Evolutionary conservation across 2,797 vertebrate genomes (phyloP).

Genomic region (Sebastes diploproa): DNA sequence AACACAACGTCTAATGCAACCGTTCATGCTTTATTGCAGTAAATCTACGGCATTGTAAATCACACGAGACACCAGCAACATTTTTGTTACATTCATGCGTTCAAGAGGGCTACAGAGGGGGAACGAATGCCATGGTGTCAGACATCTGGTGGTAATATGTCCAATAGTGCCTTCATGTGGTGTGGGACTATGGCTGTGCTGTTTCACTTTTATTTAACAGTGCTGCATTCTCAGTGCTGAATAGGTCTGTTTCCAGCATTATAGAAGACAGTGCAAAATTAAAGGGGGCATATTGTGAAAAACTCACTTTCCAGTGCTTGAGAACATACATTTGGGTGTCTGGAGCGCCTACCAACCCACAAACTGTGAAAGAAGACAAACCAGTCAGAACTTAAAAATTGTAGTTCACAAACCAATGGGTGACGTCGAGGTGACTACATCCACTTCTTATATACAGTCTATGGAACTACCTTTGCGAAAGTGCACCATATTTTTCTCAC

Average conservation of each 20-base stretch:
- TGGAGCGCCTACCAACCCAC: neutral
- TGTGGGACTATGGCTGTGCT: conserved; percentile 43
- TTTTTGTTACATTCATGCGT: conserved; percentile 61
- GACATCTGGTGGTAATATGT: conserved; percentile 75
- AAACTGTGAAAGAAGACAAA: neutral
- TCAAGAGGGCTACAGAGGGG: conserved; percentile 20
- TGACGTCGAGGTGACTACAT: too few relatives aligned
- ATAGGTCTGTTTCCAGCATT: conserved; percentile 10
- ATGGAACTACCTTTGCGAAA: too few relatives aligned
- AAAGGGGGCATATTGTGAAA: neutral
- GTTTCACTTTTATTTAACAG: conserved; percentile 40
- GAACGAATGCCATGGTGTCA: conserved; percentile 44
- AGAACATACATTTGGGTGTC: too few relatives aligned
- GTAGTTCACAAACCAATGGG: too few relatives aligned
- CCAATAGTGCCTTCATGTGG: conserved; percentile 70
- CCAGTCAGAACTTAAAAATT: neutral
- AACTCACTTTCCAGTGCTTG: too few relatives aligned
- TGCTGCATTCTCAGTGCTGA: conserved; percentile 6
- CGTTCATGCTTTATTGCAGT: conserved; percentile 37
- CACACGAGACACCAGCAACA: conserved; percentile 48
- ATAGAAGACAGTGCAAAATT: neutral
- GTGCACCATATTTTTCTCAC: too few relatives aligned
- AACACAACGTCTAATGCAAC: conserved; percentile 18
- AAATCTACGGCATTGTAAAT: conserved; percentile 59
- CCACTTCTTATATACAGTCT: too few relatives aligned